phyloP scores from a whole-genome alignment of 1,140 invertebrate genomes.

The Zaprionus tsacasi region DNA sequence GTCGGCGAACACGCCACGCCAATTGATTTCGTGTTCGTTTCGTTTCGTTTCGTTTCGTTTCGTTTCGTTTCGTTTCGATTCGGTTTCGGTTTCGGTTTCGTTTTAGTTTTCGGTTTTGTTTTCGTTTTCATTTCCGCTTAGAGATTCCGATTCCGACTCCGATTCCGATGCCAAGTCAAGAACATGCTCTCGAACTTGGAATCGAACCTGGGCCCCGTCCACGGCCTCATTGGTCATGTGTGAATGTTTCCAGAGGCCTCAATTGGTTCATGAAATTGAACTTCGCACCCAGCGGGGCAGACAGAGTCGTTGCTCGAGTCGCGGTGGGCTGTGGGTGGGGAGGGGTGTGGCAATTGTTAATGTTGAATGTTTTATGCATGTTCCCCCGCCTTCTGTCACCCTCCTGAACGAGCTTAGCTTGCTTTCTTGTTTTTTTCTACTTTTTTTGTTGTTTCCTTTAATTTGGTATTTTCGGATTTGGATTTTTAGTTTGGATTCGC shows the following conservation, averaged over 20 bases:
- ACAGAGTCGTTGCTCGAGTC: too few species aligned
- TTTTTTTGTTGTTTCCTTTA: not conserved
- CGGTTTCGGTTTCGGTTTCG: too few species aligned
- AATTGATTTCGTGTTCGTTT: not conserved
- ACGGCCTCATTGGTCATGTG: not conserved
- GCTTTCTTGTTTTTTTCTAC: not conserved
- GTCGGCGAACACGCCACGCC: not conserved
- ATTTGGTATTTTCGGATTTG: not conserved
- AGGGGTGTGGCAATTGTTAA: not conserved
- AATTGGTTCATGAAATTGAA: slow-evolving; percentile 3
- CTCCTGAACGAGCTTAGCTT: not conserved
- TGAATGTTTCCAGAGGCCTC: not conserved
- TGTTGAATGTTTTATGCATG: slow-evolving; percentile 6
- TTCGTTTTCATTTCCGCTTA: not conserved
- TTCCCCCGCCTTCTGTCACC: not conserved
- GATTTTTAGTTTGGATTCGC: slow-evolving; percentile 1
- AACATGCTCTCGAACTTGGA: slow-evolving; percentile 5
- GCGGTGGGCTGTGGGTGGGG: too few species aligned
- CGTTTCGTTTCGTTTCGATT: not conserved
- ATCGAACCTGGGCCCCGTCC: not conserved
- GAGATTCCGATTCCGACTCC: not conserved
- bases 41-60: not conserved
- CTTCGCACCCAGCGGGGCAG: not conserved
- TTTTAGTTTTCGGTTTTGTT: not conserved
- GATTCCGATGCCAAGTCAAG: not conserved